These are phyloP conservation scores for Hedya salicella DNA, from an alignment of 2,888 invertebrate species.

Conservation along the genomic window DNA sequence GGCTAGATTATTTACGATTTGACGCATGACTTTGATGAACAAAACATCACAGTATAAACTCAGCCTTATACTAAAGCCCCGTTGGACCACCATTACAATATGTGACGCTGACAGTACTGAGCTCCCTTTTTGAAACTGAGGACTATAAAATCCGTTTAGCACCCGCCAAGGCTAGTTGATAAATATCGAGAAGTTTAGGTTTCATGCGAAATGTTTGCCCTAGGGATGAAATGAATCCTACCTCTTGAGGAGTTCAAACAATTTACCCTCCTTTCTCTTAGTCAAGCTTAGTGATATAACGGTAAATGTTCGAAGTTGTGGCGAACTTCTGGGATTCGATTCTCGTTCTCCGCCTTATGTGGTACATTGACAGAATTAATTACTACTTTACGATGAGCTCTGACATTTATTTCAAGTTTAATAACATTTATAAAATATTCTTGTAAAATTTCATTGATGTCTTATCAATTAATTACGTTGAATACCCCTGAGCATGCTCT, in stretches of 20 bases:
- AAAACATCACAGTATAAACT: too few species aligned
- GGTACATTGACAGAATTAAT: too few species aligned
- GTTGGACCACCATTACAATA: neutral
- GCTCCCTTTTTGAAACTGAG: neutral
- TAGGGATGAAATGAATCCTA: conserved; percentile 5
- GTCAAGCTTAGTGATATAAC: conserved; percentile 5
- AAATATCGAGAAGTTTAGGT: conserved; percentile 11
- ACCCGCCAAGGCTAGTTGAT: neutral
- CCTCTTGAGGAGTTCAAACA: conserved; percentile 6
- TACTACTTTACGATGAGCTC: neutral
- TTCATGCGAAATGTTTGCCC: neutral
- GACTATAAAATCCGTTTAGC: neutral
- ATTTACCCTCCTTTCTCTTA: conserved; percentile 1
- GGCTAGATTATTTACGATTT: too few species aligned
- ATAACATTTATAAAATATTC: too few species aligned
- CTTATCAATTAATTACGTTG: too few species aligned
- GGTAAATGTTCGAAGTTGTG: conserved; percentile 17
- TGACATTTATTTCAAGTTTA: neutral
- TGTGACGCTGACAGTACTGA: neutral
- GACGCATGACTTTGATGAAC: too few species aligned
- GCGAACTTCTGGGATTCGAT: neutral
- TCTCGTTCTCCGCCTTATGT: too few species aligned
- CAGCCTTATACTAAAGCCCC: too few species aligned
- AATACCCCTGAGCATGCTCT: too few species aligned
- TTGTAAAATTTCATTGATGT: too few species aligned